Conservation (phyloP, 2,888 invertebrate species). For the Cartodere bifasciata region DNA sequence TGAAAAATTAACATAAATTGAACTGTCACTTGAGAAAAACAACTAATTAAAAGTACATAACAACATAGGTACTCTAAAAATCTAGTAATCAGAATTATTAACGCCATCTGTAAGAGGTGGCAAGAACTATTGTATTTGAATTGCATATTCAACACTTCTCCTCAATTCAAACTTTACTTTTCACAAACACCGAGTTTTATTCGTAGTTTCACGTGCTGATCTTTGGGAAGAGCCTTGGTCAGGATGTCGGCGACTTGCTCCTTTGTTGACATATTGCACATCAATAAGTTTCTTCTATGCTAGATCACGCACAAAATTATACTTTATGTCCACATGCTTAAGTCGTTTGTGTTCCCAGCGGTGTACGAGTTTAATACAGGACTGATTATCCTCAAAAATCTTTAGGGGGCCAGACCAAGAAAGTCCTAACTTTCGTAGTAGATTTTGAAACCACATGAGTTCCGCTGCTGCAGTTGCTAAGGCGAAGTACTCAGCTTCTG, state of each 20-base stretch:
- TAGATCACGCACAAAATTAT: constrained; percentile 10
- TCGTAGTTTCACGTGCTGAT: constrained; percentile 6
- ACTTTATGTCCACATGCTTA: constrained; percentile 11
- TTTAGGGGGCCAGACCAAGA: background rate
- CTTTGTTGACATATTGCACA: constrained; percentile 8
- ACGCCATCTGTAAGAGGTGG: no score
- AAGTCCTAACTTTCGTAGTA: constrained; percentile 5
- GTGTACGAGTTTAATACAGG: constrained; percentile 9
- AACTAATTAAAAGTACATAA: no score
- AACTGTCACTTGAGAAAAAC: no score
- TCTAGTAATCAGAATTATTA: no score
- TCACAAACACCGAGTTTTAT: no score
- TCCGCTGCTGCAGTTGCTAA: constrained; percentile 19
- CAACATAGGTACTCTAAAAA: no score
- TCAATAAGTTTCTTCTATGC: constrained; percentile 6
- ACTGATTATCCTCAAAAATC: constrained; percentile 8
- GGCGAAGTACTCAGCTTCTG: constrained; percentile 25
- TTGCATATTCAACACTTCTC: background rate
- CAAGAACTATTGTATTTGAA: no score
- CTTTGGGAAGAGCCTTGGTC: constrained; percentile 4
- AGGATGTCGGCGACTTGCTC: constrained; percentile 6
- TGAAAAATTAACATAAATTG: no score
- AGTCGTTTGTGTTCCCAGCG: constrained; percentile 10
- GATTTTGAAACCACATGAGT: constrained; percentile 15
- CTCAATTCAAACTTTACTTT: no score